These are phyloP conservation scores for Mya arenaria DNA, from an alignment of 1,140 invertebrate species.

Conservation along the genomic window DNA sequence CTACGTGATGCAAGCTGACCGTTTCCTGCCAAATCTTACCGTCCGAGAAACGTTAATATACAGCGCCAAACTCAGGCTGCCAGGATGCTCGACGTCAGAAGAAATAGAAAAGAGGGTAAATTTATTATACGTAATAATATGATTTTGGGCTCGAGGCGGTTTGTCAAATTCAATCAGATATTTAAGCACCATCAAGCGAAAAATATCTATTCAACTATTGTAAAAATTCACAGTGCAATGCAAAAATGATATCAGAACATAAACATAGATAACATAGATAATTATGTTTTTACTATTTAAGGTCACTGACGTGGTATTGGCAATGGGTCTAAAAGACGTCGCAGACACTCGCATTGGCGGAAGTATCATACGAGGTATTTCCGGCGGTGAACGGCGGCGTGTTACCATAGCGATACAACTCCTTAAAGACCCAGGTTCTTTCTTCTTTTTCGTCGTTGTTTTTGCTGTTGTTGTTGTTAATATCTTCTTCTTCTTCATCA, in stretches of 20 bases:
- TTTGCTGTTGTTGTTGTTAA: no score
- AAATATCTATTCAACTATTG: no score
- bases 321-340: conserved; percentile 57
- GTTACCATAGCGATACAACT: conserved; percentile 67
- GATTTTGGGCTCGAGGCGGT: no score
- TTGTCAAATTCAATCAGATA: no score
- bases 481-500: no score
- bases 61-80: conserved; percentile 63
- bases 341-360: conserved; percentile 55
- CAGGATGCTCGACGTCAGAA: background rate
- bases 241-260: no score
- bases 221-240: no score
- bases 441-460: no score
- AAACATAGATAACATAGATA: no score
- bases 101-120: conserved; percentile 48
- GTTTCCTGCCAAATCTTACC: conserved; percentile 64
- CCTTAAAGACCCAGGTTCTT: conserved; percentile 63
- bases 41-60: conserved; percentile 67
- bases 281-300: conserved; percentile 41
- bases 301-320: conserved; percentile 47
- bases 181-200: no score
- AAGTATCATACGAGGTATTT: conserved; percentile 57
- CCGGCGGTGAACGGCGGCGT: conserved; percentile 62
- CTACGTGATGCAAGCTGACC: conserved; percentile 68
- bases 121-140: no score